Conservation (phyloP, 2,888 invertebrate genomes). For the Cantharis rufa region DNA sequence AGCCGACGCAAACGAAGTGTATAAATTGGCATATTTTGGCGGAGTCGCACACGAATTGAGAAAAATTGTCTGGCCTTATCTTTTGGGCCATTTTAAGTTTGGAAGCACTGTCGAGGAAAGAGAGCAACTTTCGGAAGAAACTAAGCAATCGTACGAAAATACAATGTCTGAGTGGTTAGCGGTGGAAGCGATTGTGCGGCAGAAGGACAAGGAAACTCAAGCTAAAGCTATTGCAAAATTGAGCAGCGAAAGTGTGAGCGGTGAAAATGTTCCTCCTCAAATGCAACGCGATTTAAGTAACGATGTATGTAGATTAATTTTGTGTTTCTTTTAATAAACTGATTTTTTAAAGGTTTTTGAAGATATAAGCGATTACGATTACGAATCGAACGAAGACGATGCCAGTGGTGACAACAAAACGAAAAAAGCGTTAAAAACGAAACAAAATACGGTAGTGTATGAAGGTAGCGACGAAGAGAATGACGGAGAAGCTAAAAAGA, state of each 20-base stretch:
- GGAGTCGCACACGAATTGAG: slow-evolving; percentile 79
- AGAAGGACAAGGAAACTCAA: slow-evolving; percentile 80
- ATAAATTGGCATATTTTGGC: slow-evolving; percentile 83
- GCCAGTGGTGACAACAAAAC: slow-evolving; percentile 51
- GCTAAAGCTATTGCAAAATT: slow-evolving; percentile 84
- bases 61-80: slow-evolving; percentile 85
- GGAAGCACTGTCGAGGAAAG: slow-evolving; percentile 72
- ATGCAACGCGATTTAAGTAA: slow-evolving; percentile 60
- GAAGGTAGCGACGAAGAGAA: slow-evolving; percentile 45
- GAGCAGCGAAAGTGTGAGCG: slow-evolving; percentile 73
- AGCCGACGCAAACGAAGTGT: slow-evolving; percentile 72
- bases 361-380: slow-evolving; percentile 53
- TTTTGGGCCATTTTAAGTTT: slow-evolving; percentile 84
- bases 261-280: slow-evolving; percentile 51
- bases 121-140: slow-evolving; percentile 66
- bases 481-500: slow-evolving; percentile 54
- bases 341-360: slow-evolving; percentile 49
- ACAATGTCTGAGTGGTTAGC: slow-evolving; percentile 96
- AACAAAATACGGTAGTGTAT: slow-evolving; percentile 52
- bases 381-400: slow-evolving; percentile 44
- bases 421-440: slow-evolving; percentile 39
- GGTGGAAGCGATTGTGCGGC: slow-evolving; percentile 88
- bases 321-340: neutral
- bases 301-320: slow-evolving; percentile 50
- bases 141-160: slow-evolving; percentile 78